Conservation (phyloP, 2,888 invertebrate genomes). For the Campoletis raptor region DNA sequence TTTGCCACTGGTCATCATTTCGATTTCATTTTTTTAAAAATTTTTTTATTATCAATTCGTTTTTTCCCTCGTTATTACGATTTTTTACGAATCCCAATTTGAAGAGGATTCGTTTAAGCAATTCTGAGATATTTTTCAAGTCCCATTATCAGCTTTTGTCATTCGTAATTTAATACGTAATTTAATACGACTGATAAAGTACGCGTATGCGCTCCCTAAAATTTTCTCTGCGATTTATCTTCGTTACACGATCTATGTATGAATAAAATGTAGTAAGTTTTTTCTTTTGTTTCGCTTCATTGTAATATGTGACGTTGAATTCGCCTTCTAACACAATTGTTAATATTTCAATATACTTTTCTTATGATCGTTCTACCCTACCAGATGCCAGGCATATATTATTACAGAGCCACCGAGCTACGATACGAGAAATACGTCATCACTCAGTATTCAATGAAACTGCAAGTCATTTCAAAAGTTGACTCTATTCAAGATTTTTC, state of each 20-base stretch:
- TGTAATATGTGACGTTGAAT: conserved; percentile 59
- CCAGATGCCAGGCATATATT: conserved; percentile 70
- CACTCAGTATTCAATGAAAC: conserved; percentile 66
- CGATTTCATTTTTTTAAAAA: background rate
- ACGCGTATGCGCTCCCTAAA: conserved; percentile 38
- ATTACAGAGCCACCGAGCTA: conserved; percentile 71
- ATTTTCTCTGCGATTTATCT: conserved; percentile 22
- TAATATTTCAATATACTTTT: conserved; percentile 67
- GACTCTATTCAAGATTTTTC: conserved; percentile 48
- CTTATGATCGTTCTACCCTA: conserved; percentile 67
- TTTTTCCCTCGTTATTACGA: background rate
- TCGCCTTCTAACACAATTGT: conserved; percentile 67
- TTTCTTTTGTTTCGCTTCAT: background rate
- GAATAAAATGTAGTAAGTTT: conserved; percentile 51
- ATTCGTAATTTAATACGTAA: conserved; percentile 6
- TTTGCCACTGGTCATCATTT: background rate
- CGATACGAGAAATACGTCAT: conserved; percentile 69
- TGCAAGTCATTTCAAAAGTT: conserved; percentile 57
- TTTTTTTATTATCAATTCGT: background rate
- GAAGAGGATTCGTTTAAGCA: background rate
- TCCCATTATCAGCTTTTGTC: background rate
- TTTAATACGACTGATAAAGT: conserved; percentile 34
- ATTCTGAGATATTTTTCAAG: background rate
- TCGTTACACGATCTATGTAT: conserved; percentile 62
- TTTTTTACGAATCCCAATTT: background rate